Evolutionary conservation across 1,140 invertebrate genomes (phyloP), one percentile per base, ranked within the genome.

Genomic region (Trichomalopsis sarcophagae): DNA sequence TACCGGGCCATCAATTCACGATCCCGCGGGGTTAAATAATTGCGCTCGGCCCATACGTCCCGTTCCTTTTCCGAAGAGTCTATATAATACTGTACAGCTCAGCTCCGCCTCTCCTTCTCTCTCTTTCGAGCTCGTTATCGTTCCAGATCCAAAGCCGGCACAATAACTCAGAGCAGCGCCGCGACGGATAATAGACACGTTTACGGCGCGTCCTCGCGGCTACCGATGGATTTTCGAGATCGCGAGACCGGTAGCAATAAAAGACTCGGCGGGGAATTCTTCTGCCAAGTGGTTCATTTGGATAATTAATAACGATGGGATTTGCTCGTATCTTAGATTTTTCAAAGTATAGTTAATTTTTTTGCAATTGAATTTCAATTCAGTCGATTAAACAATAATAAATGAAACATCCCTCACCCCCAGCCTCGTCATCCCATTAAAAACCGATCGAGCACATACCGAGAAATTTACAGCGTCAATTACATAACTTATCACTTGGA

Each of bases 181-280:
- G 55, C 55, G 55, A 62, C 55, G 55, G 55, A 62, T 62, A 62
- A 62, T 62, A 62, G 55, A 62, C 55, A 62, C 55, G 55, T 62
- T 62, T 62, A 62, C 55, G 55, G 55, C 55, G 55, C 55, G 55
- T 62, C 17, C 55, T 62, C 55, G 55, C 55, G 55, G 55, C 55
- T 62, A 62, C 55, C 55, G 55, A 62, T 62, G 21, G 6, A 62
- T 62, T 62, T 62, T 62, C 55, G 55, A 62, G 55, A 62, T 62
- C 55, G 55, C 17, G 55, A 44, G 40, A 62, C 55, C 55, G 55
- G 55, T 62, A 62, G 55, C 55, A n/a, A 62, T 62, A 62, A 62
- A 62, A 62, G 55, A 21, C 33, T 5, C 55, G 55, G 55, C 55
- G 21, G 55, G 55, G 55, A 62, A 62, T 62, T 62, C 55, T n/a